Evolutionary conservation across 2,888 invertebrate species (phyloP), one percentile per base, ranked within the genome.

Genomic region (Conistra vaccinii): DNA sequence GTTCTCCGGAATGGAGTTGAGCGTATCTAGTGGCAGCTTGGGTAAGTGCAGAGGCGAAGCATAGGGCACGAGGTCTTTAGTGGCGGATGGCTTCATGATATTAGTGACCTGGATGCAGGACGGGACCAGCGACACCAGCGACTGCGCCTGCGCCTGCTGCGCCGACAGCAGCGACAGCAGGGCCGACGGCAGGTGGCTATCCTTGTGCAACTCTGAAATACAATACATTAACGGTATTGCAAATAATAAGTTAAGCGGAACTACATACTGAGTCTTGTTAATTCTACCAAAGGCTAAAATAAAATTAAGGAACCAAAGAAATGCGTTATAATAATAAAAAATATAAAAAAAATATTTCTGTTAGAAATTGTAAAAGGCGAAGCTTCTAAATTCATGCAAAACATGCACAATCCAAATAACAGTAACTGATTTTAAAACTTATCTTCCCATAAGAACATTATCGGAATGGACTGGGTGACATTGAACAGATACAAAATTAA

Each of bases 291-390:
- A 95, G 95, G 96, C 95, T 95, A 94, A 94, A 89, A 93, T 95
- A 94, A 95, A 94, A 96, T 96, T 95, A 96, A 96, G 96, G 96
- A 96, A 96, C 96, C 96, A 96, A 96, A 96, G 96, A 96, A 96
- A 96, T 96, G 96, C 96, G 96, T 96, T 96, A 96, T 93, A 93
- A 93, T 94, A 93, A 93, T 92, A 92, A 93, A 90, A 90, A 90
- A 90, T 86, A 91, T 89, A 90, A 90, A 90, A 89, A 86, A 89
- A 93, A 91, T 94, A 93, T 94, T 91, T 95, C 95, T 90, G 96
- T 96, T 96, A 96, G 96, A 95, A 94, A 95, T 94, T 90, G 93
- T 95, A 93, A 90, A 73, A 96, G 96, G 96, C 96, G 95, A 96
- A 96, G 96, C 96, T 95, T 95, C 95, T 96, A 96, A 92, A 92